Conservation (phyloP, 2,113 vertebrate genomes). For the Cairina moschata region DNA sequence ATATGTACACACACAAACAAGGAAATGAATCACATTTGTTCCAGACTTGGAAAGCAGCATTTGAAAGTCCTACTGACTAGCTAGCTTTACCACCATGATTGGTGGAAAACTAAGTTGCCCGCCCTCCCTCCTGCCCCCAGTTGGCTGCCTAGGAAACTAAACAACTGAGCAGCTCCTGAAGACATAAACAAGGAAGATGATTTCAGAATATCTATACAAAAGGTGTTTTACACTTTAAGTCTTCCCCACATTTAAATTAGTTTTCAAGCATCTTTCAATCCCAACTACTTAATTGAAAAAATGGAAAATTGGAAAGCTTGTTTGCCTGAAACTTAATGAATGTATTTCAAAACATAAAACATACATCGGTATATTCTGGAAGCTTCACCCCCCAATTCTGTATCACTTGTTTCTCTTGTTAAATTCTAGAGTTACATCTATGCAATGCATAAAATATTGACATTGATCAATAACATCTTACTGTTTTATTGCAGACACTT, state of each 20-base stretch:
- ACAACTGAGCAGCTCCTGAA: background rate
- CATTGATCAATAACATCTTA: background rate
- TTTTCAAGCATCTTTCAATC: background rate
- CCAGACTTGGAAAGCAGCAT: background rate
- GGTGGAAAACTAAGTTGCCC: background rate
- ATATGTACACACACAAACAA: background rate
- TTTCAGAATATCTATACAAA: background rate
- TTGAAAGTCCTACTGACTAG: background rate
- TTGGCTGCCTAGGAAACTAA: background rate
- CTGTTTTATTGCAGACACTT: background rate
- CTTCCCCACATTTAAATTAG: background rate
- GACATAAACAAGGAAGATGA: background rate
- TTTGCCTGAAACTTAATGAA: background rate
- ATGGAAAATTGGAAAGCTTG: background rate
- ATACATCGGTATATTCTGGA: background rate
- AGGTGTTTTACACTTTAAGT: background rate
- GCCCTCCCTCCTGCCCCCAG: background rate
- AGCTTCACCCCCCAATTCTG: background rate
- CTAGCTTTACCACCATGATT: fast-evolving
- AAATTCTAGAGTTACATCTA: background rate
- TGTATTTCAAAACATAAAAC: background rate
- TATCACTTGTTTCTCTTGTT: background rate
- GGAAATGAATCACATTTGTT: background rate
- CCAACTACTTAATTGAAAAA: background rate
- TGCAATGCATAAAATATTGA: background rate